These are phyloP conservation scores for Pseudococcus longispinus DNA, from an alignment of 2,888 invertebrate genomes.

Conservation along the genomic window DNA sequence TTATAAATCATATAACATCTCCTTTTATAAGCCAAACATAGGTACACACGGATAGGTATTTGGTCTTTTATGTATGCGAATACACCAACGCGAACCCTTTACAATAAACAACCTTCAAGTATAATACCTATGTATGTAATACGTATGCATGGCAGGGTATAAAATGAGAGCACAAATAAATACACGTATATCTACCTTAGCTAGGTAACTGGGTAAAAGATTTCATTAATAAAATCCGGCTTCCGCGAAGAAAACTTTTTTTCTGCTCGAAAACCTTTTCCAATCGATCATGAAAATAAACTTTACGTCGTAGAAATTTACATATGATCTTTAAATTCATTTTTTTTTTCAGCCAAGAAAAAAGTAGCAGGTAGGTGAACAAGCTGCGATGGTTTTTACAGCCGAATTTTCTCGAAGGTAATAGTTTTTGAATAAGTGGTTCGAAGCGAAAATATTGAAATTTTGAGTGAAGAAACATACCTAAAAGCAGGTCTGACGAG, in stretches of 20 bases:
- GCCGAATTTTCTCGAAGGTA: neutral
- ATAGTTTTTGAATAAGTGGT: no score
- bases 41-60: neutral
- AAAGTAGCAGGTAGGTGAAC: neutral
- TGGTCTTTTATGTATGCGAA: neutral
- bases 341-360: neutral
- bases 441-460: no score
- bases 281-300: conserved; percentile 21
- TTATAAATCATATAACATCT: conserved; percentile 25
- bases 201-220: neutral
- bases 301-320: neutral
- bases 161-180: neutral
- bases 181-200: neutral
- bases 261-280: neutral
- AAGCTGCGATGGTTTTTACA: neutral
- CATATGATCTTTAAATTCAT: conserved; percentile 16
- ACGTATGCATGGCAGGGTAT: neutral
- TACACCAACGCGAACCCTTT: neutral
- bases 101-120: neutral
- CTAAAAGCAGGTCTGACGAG: no score
- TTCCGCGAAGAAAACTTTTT: neutral
- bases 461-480: no score
- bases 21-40: neutral
- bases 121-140: neutral
- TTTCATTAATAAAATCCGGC: neutral